Conservation (phyloP, 2,113 vertebrate genomes). For the Cheilinus undulatus region DNA sequence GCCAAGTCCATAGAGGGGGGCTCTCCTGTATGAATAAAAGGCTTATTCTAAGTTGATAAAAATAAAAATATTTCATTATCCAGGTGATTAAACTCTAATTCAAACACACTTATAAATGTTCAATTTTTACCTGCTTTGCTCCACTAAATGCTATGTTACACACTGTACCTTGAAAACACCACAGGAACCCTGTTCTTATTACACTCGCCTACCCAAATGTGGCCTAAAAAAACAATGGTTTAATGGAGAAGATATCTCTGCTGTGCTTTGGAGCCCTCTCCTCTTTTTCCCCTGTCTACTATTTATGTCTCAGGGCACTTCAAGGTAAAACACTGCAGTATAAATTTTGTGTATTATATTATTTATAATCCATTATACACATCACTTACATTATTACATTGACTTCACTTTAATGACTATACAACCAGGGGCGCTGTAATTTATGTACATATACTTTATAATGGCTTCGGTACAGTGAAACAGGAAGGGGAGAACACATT, state of each 20-base stretch:
- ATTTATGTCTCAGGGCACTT: neutral
- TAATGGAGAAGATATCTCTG: neutral
- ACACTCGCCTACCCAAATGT: neutral
- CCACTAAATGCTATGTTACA: too few relatives aligned
- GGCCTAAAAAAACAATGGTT: neutral
- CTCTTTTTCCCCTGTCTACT: neutral
- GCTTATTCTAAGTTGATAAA: too few relatives aligned
- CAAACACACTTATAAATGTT: too few relatives aligned
- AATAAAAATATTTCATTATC: too few relatives aligned
- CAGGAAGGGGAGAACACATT: neutral
- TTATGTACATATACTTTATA: neutral
- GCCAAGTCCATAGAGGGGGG: too few relatives aligned
- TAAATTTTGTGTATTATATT: neutral
- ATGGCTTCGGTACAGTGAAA: constrained; percentile 18
- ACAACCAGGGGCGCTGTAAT: neutral
- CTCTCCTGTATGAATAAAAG: too few relatives aligned
- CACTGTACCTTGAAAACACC: too few relatives aligned
- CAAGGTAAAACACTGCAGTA: neutral
- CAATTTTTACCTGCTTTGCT: too few relatives aligned
- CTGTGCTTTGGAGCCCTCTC: neutral
- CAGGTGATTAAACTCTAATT: too few relatives aligned
- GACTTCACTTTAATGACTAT: constrained; percentile 25
- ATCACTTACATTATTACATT: constrained; percentile 22
- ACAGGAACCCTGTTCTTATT: neutral
- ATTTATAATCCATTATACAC: constrained; percentile 30